These are phyloP conservation scores for Ahaetulla prasina DNA, from an alignment of 2,113 vertebrate species.

Conservation along the genomic window DNA sequence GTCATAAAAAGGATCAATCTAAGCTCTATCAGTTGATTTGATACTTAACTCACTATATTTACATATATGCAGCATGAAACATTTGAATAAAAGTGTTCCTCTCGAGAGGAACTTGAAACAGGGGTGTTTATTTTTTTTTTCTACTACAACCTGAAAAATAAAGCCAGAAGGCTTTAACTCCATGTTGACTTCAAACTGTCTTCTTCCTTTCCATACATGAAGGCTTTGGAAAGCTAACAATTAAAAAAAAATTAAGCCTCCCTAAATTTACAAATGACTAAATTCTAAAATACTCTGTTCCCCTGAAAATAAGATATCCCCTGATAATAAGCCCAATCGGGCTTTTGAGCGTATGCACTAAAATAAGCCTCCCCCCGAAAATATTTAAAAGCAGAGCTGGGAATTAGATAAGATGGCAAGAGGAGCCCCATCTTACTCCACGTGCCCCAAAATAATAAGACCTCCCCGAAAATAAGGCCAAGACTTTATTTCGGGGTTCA, in stretches of 20 bases:
- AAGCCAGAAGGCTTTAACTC: not conserved
- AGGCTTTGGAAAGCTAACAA: not conserved
- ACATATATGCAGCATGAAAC: not conserved
- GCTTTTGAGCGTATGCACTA: too few species aligned
- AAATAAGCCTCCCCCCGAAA: too few species aligned
- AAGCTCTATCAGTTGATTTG: not conserved
- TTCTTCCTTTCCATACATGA: not conserved
- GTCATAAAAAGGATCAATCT: not conserved
- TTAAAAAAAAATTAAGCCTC: not conserved
- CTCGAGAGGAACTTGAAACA: not conserved
- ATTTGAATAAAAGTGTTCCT: not conserved
- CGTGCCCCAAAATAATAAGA: too few species aligned
- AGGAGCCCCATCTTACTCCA: too few species aligned
- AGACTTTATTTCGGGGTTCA: too few species aligned
- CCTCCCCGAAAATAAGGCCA: too few species aligned
- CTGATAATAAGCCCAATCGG: too few species aligned
- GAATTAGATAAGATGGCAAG: too few species aligned
- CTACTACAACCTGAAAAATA: not conserved
- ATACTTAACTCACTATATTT: slow-evolving; percentile 12
- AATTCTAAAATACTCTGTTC: not conserved
- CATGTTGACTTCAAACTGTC: not conserved
- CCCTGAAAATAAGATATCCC: too few species aligned
- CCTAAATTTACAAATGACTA: not conserved
- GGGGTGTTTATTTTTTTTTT: not conserved
- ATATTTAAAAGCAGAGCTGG: too few species aligned